These are phyloP conservation scores for Polypedilum pembai DNA, from an alignment of 1,140 invertebrate species.

Conservation along the genomic window DNA sequence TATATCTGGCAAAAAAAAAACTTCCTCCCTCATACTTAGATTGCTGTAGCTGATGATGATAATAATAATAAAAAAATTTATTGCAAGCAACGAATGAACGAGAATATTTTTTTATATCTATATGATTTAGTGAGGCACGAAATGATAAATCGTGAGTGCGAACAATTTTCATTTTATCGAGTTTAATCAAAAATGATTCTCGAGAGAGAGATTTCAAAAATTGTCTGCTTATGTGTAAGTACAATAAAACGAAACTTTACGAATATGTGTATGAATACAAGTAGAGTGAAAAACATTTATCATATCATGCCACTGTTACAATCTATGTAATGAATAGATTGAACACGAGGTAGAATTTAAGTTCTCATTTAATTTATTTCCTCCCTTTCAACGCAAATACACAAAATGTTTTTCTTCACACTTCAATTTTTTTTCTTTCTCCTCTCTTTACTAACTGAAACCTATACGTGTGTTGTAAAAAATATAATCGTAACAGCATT, in stretches of 20 bases:
- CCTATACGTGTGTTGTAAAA: neutral
- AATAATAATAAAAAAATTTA: too few relatives aligned
- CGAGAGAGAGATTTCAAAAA: conserved; percentile 17
- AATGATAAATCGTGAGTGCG: conserved; percentile 10
- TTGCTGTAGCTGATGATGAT: too few relatives aligned
- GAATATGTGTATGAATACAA: too few relatives aligned
- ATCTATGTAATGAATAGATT: conserved; percentile 18
- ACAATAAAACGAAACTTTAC: too few relatives aligned
- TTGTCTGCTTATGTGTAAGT: neutral
- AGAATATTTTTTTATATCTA: too few relatives aligned
- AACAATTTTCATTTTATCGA: conserved; percentile 14
- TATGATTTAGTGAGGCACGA: neutral
- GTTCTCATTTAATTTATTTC: conserved; percentile 8
- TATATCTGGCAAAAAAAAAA: too few relatives aligned
- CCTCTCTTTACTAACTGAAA: neutral
- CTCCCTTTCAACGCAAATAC: neutral
- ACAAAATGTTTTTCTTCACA: neutral
- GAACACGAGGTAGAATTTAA: neutral
- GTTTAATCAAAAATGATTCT: conserved; percentile 16
- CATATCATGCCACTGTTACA: neutral
- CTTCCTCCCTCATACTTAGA: too few relatives aligned
- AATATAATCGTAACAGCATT: conserved; percentile 19
- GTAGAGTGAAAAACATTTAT: too few relatives aligned
- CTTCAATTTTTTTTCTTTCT: neutral
- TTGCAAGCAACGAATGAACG: too few relatives aligned